A percentile compares a stretch with the other conserved stretches of the same genome.
Conservation (phyloP, 2,113 vertebrate genomes). For the Nycticebus coucang region DNA sequence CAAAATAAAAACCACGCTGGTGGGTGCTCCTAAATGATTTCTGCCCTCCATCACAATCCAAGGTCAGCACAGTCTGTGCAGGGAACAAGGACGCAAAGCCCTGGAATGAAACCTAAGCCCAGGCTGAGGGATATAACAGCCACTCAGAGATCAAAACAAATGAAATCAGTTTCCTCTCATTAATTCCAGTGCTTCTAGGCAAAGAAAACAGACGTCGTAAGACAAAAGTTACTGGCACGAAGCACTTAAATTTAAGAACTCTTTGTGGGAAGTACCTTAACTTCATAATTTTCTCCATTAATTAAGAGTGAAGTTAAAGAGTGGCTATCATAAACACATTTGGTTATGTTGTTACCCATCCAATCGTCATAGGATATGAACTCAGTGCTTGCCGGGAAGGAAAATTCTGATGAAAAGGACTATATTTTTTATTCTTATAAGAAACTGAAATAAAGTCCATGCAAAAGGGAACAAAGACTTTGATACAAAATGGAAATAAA, state of each 20-base stretch:
- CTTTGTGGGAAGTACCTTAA: not conserved
- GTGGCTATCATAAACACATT: not conserved
- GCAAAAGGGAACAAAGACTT: not conserved
- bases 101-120: not conserved
- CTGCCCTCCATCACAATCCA: not conserved
- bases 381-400: not conserved
- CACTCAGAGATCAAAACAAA: not conserved
- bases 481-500: not conserved
- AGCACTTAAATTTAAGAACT: not conserved
- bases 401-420: not conserved
- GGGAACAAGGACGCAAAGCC: not conserved
- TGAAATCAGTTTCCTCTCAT: not conserved
- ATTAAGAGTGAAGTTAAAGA: constrained; percentile 31
- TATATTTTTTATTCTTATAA: constrained; percentile 7
- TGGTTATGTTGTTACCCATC: not conserved
- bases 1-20: not conserved
- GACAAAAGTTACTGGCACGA: not conserved
- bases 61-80: not conserved
- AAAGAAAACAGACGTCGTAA: constrained; percentile 20
- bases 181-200: not conserved
- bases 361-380: not conserved
- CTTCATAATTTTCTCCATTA: constrained; percentile 28
- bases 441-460: constrained; percentile 18
- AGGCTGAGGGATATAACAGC: not conserved
- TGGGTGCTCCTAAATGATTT: not conserved